These are phyloP conservation scores for Radopholus similis DNA, from an alignment of 1,140 invertebrate species.

Conservation along the genomic window DNA sequence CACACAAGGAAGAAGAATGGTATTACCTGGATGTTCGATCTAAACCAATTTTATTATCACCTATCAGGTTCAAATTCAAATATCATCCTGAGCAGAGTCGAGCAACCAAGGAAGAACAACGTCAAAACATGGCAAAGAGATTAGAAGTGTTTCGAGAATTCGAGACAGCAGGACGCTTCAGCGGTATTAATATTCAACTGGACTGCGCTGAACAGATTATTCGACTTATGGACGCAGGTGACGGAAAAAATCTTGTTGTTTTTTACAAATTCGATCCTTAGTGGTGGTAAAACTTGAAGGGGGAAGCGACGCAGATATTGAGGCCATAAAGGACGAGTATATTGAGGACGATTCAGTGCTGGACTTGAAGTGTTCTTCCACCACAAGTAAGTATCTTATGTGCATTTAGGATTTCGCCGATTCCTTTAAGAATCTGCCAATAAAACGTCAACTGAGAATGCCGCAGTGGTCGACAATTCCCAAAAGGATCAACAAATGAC, in stretches of 20 bases:
- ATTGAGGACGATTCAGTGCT: slow-evolving; percentile 54
- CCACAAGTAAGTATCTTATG: neutral
- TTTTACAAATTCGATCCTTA: slow-evolving; percentile 23
- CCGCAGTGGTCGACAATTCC: neutral
- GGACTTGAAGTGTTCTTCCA: slow-evolving; percentile 38
- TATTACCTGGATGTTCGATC: slow-evolving; percentile 65
- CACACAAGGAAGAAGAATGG: slow-evolving; percentile 99
- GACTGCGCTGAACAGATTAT: slow-evolving; percentile 82
- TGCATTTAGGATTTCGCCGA: slow-evolving; percentile 4
- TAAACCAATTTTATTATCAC: slow-evolving; percentile 9
- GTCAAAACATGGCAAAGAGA: slow-evolving; percentile 77
- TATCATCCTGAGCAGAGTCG: slow-evolving; percentile 94
- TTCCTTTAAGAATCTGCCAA: slow-evolving; percentile 13
- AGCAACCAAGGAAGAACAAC: slow-evolving; percentile 82
- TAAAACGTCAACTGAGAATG: neutral
- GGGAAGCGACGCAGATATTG: slow-evolving; percentile 80
- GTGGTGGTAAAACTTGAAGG: slow-evolving; percentile 95
- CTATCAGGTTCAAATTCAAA: slow-evolving; percentile 90
- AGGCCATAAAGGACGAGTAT: slow-evolving; percentile 68
- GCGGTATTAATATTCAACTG: slow-evolving; percentile 70
- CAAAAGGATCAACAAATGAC: slow-evolving; percentile 4
- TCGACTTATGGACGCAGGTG: slow-evolving; percentile 73
- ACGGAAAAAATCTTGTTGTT: neutral
- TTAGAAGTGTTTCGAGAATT: slow-evolving; percentile 85
- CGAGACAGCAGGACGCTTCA: slow-evolving; percentile 71